Percentiles rank a stretch among this genome's conserved stretches.
phyloP scores from a whole-genome alignment of 2,797 vertebrate species.

The Onychomys leucogaster region DNA sequence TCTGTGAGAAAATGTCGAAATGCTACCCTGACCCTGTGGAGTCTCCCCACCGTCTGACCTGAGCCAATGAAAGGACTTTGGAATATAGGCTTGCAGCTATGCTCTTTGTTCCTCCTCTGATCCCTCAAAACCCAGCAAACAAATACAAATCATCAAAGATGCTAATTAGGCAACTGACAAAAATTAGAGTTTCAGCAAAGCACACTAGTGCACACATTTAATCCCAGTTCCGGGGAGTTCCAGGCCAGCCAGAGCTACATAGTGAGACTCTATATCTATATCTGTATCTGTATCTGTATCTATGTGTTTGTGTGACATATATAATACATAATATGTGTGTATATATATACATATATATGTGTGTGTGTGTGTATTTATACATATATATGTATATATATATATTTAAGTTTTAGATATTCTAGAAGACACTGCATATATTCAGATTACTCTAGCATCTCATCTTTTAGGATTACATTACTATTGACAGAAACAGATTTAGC shows the following conservation, averaged over 20 bases:
- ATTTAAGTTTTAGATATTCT: neutral
- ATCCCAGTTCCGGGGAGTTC: neutral
- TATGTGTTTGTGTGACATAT: neutral
- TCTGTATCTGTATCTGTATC: neutral
- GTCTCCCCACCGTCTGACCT: neutral
- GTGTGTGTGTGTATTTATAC: neutral
- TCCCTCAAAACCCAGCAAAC: neutral
- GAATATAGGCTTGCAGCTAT: neutral
- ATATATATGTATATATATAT: neutral
- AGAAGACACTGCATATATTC: neutral
- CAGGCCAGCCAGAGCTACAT: neutral
- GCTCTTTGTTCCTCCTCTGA: neutral
- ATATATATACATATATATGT: neutral
- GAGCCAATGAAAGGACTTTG: neutral
- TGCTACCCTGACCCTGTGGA: neutral
- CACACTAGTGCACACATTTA: neutral
- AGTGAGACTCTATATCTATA: neutral
- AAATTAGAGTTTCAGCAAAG: neutral
- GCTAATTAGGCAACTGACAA: neutral
- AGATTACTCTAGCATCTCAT: neutral
- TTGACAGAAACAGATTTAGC: neutral
- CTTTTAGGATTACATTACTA: neutral
- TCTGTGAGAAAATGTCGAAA: neutral
- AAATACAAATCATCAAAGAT: slow-evolving; percentile 5
- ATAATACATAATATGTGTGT: neutral